phyloP scores from a whole-genome alignment of 2,888 invertebrate genomes.

The Ceratothoa steindachneri region DNA sequence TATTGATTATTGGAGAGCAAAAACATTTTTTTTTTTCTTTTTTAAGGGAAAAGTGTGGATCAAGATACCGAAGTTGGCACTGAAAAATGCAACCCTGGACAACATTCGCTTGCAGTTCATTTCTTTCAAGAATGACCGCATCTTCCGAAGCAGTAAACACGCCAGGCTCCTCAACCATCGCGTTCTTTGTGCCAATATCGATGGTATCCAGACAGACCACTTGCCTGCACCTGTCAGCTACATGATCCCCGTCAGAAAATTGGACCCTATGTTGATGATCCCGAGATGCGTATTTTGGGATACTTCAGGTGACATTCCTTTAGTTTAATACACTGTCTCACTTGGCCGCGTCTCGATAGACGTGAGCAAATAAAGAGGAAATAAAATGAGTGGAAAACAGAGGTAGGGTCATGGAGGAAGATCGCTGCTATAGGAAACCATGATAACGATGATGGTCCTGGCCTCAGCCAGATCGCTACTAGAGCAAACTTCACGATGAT shows the following conservation, averaged over 20 bases:
- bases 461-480: no score
- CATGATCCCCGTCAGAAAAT: neutral
- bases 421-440: no score
- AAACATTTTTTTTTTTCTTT: no score
- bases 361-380: no score
- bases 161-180: neutral
- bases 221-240: neutral
- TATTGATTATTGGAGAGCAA: no score
- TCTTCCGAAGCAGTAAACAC: neutral
- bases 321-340: no score
- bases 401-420: no score
- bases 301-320: neutral
- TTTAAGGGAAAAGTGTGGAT: neutral
- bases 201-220: neutral
- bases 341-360: no score
- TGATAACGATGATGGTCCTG: no score
- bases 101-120: neutral
- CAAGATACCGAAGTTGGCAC: neutral
- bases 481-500: no score
- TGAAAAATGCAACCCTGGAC: neutral
- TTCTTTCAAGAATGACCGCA: constrained; percentile 2
- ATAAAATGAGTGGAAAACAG: no score
- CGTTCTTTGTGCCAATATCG: neutral
- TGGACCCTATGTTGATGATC: neutral
- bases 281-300: neutral